Evolutionary conservation across 2,797 vertebrate species (phyloP).

Genomic region (Anguilla megastoma): DNA sequence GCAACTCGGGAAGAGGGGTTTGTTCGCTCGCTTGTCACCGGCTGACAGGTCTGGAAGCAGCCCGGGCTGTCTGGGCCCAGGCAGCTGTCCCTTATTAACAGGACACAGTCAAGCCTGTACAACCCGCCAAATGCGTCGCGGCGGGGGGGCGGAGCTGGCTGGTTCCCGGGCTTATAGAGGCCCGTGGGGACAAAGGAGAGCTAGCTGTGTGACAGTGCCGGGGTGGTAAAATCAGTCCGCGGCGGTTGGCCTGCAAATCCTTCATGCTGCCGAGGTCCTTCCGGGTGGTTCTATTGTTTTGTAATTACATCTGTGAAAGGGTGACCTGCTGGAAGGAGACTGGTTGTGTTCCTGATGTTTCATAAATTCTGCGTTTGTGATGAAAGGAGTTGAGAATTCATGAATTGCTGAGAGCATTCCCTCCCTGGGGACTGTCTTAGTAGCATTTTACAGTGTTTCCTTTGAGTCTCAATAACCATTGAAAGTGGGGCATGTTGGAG

Average conservation of each 20-base stretch:
- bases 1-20: not conserved
- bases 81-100: conserved; percentile 13
- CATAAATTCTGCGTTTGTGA: not conserved
- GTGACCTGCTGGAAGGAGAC: not conserved
- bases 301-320: not conserved
- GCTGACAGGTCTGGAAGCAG: not conserved
- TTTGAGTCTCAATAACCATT: conserved; percentile 1
- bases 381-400: not conserved
- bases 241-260: not conserved
- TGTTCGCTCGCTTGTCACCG: conserved; percentile 15
- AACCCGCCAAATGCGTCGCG: not conserved
- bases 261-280: not conserved
- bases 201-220: not conserved
- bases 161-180: not conserved
- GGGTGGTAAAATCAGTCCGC: not conserved
- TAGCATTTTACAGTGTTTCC: not conserved
- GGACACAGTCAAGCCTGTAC: not conserved
- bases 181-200: not conserved
- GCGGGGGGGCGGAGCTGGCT: not conserved
- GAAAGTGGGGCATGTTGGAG: not conserved
- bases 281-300: not conserved
- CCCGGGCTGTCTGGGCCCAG: not conserved
- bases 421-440: not conserved
- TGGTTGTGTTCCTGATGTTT: not conserved
- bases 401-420: not conserved